Evolutionary conservation across 2,113 vertebrate species (phyloP).

Genomic region (Trichechus manatus): DNA sequence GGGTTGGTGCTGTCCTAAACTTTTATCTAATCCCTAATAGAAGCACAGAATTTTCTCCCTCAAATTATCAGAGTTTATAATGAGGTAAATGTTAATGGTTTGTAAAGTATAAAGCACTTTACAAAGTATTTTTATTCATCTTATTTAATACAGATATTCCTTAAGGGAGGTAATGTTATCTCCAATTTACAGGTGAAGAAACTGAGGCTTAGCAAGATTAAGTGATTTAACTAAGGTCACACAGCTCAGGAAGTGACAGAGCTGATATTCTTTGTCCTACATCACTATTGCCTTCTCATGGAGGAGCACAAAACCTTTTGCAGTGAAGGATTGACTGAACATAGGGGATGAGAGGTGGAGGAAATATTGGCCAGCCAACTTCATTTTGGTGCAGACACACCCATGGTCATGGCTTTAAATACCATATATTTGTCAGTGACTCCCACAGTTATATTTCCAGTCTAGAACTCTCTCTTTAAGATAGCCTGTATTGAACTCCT

Average conservation of each 20-base stretch:
- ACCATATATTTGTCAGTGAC: not conserved
- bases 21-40: not conserved
- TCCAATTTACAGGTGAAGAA: not conserved
- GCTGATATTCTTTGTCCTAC: not conserved
- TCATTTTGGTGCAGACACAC: no score
- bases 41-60: not conserved
- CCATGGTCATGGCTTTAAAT: not conserved
- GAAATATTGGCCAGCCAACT: not conserved
- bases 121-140: not conserved
- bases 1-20: not conserved
- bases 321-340: not conserved
- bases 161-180: not conserved
- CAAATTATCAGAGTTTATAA: not conserved
- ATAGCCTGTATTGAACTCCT: not conserved
- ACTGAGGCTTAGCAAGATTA: not conserved
- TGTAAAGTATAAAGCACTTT: not conserved
- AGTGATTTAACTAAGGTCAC: not conserved
- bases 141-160: conserved; percentile 10
- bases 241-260: not conserved
- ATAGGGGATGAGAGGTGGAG: not conserved
- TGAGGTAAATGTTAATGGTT: not conserved
- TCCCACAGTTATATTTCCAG: not conserved
- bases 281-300: not conserved
- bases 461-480: not conserved
- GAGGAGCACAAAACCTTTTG: not conserved